A percentile compares a stretch with the other conserved stretches of the same genome.
Evolutionary conservation across 2,797 vertebrate species (phyloP).

Genomic region (Denticeps clupeoides): DNA sequence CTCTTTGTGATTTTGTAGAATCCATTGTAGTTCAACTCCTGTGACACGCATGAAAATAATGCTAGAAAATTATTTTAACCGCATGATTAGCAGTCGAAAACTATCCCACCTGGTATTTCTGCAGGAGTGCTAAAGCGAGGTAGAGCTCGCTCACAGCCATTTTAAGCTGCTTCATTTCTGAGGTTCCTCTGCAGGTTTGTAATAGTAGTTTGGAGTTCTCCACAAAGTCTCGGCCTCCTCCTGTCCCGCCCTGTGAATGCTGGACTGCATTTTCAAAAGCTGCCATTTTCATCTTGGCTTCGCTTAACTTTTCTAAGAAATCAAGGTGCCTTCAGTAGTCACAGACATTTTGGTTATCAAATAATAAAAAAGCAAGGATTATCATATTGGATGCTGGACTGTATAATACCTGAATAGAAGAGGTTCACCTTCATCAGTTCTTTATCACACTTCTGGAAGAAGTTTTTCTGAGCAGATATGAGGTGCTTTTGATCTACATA

Average conservation of each 20-base stretch:
- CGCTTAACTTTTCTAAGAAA: constrained; percentile 32
- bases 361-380: too few relatives aligned
- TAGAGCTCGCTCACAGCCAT: constrained; percentile 37
- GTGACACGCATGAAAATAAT: not conserved
- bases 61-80: not conserved
- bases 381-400: too few relatives aligned
- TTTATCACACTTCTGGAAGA: constrained; percentile 32
- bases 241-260: not conserved
- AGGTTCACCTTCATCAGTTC: constrained; percentile 36
- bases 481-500: constrained; percentile 4
- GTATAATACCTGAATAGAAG: constrained; percentile 37
- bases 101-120: constrained; percentile 34
- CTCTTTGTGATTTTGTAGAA: constrained; percentile 39
- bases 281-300: constrained; percentile 26
- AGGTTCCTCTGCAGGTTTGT: constrained; percentile 5
- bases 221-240: not conserved
- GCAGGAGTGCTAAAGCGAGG: constrained; percentile 34
- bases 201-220: constrained; percentile 7
- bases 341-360: not conserved
- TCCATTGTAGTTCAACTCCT: constrained; percentile 34
- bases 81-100: not conserved
- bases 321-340: not conserved
- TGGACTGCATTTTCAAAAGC: constrained; percentile 22
- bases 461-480: constrained; percentile 23
- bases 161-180: constrained; percentile 29